Conservation (phyloP, 1,140 invertebrate genomes). For the Drosophila micromelanica region DNA sequence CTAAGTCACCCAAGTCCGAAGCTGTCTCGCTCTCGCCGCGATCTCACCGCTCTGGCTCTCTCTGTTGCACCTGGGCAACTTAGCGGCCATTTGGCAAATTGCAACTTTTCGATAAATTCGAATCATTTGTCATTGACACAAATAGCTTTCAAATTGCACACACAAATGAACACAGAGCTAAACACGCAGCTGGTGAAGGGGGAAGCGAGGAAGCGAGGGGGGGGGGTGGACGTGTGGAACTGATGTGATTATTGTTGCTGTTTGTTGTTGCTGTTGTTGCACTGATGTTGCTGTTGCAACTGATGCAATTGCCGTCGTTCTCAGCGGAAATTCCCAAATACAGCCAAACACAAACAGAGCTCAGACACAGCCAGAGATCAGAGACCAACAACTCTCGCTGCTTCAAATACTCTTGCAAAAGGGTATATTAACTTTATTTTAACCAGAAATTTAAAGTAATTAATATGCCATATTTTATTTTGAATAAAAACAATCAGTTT, state of each 20-base stretch:
- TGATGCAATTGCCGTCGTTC: conserved; percentile 57
- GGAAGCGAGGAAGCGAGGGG: neutral
- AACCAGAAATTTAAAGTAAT: no score
- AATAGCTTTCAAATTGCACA: conserved; percentile 81
- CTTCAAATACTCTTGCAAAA: neutral
- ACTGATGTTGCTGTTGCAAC: conserved; percentile 8
- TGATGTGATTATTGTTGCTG: conserved; percentile 21
- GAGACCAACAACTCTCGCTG: conserved; percentile 23
- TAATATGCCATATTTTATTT: no score
- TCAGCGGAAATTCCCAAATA: conserved; percentile 71
- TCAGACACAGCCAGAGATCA: conserved; percentile 36
- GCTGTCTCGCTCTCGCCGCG: neutral
- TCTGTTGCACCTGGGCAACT: conserved; percentile 44
- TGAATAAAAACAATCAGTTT: no score
- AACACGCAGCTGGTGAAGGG: conserved; percentile 22
- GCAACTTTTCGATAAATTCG: conserved; percentile 82
- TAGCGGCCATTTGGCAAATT: conserved; percentile 73
- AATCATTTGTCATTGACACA: conserved; percentile 83
- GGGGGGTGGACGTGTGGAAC: neutral
- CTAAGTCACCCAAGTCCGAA: conserved; percentile 16
- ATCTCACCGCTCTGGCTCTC: conserved; percentile 1
- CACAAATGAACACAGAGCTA: conserved; percentile 50
- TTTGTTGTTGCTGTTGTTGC: conserved; percentile 12
- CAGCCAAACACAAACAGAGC: conserved; percentile 29
- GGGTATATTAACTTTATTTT: neutral